These are phyloP conservation scores for Chrysodeixis includens DNA, from an alignment of 2,888 invertebrate genomes.

Conservation along the genomic window DNA sequence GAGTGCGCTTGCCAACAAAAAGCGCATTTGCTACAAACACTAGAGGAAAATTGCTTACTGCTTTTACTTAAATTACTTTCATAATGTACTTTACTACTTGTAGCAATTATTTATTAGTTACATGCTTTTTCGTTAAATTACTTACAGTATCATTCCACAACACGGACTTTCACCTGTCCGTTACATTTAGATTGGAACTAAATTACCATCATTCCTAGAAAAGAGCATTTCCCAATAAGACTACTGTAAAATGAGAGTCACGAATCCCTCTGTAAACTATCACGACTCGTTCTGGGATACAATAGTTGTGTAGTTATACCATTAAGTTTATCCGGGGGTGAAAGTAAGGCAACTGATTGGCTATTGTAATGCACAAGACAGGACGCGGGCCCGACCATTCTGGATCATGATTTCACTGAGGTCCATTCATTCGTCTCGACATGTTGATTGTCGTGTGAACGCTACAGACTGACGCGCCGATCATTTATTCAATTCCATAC, in stretches of 20 bases:
- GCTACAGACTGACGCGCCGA: constrained; percentile 61
- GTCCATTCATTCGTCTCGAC: constrained; percentile 78
- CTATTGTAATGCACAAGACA: constrained; percentile 75
- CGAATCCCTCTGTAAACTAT: constrained; percentile 84
- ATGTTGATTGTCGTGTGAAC: constrained; percentile 84
- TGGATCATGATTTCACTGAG: constrained; percentile 81
- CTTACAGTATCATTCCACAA: constrained; percentile 69
- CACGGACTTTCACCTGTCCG: constrained; percentile 80
- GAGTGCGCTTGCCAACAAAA: constrained; percentile 41
- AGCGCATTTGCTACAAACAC: constrained; percentile 42
- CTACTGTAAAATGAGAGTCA: constrained; percentile 84
- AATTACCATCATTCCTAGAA: constrained; percentile 79
- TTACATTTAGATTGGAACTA: constrained; percentile 77
- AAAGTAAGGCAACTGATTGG: constrained; percentile 84
- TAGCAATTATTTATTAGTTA: constrained; percentile 57
- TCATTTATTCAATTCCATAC: constrained; percentile 80
- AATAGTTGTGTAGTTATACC: constrained; percentile 83
- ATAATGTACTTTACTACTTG: constrained; percentile 45
- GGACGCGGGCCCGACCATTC: constrained; percentile 73
- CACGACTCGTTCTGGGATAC: constrained; percentile 82
- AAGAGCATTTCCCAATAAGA: constrained; percentile 82
- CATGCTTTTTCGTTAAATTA: constrained; percentile 58
- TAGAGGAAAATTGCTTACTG: constrained; percentile 47
- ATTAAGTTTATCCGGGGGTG: constrained; percentile 83
- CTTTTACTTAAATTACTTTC: constrained; percentile 53